phyloP scores from a whole-genome alignment of 2,113 vertebrate genomes.

The Pyxicephalus adspersus region DNA sequence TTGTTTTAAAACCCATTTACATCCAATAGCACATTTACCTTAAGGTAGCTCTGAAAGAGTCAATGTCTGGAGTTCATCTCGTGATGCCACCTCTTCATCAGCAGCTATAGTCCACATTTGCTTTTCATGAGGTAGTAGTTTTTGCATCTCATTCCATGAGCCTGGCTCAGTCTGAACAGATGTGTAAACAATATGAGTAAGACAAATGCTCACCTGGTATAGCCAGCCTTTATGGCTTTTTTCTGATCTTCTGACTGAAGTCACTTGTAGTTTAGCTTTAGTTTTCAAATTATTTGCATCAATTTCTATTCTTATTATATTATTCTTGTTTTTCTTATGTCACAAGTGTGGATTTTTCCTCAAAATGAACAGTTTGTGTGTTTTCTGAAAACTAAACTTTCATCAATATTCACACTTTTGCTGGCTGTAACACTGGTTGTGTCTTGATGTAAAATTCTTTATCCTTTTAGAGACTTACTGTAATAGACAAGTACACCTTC shows the following conservation, averaged over 20 bases:
- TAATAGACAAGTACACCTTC: too few species aligned
- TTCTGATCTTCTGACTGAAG: background rate
- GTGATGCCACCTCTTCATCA: constrained; percentile 37
- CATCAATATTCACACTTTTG: constrained; percentile 9
- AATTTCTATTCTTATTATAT: background rate
- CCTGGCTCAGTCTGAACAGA: background rate
- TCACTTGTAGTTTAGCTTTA: background rate
- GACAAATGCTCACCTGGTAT: background rate
- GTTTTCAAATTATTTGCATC: background rate
- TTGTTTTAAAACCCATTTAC: too few species aligned
- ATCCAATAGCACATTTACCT: constrained; percentile 5
- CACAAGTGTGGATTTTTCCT: constrained; percentile 40
- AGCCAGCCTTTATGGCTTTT: background rate
- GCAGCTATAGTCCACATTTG: constrained; percentile 57
- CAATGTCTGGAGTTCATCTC: background rate
- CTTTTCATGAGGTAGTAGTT: constrained; percentile 67
- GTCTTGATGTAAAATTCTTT: too few species aligned
- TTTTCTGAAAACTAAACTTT: too few species aligned
- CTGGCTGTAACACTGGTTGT: too few species aligned
- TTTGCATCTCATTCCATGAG: constrained; percentile 51
- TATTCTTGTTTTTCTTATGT: background rate
- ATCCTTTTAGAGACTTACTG: too few species aligned
- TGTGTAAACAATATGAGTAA: background rate
- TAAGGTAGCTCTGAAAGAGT: background rate
- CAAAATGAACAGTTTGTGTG: constrained; percentile 62